Conservation (phyloP, 2,888 invertebrate genomes). For the Rotaria magnacalcarata region DNA sequence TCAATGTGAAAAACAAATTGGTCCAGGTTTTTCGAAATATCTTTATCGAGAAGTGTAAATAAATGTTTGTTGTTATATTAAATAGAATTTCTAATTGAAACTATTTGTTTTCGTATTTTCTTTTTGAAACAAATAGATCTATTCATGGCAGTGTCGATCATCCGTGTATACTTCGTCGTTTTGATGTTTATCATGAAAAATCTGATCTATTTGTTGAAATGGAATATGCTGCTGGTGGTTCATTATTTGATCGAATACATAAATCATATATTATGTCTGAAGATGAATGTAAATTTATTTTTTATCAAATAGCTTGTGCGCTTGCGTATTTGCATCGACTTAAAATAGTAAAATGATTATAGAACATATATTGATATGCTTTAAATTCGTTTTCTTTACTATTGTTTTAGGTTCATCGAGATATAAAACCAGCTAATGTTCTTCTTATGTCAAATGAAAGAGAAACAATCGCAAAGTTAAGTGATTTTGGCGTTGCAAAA, state of each 20-base stretch:
- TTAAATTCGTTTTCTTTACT: neutral
- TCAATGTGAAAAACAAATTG: slow-evolving; percentile 36
- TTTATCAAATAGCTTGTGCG: slow-evolving; percentile 32
- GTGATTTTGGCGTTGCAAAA: slow-evolving; percentile 28
- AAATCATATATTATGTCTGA: neutral
- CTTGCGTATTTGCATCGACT: slow-evolving; percentile 7
- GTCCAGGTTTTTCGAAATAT: slow-evolving; percentile 21
- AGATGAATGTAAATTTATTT: slow-evolving; percentile 30
- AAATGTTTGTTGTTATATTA: neutral
- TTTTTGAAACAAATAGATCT: neutral
- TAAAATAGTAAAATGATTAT: slow-evolving; percentile 1
- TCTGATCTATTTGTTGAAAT: slow-evolving; percentile 8
- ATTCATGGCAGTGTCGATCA: slow-evolving; percentile 31
- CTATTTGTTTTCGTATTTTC: too few relatives aligned
- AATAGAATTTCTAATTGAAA: neutral
- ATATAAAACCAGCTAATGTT: slow-evolving; percentile 21
- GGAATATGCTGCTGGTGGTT: slow-evolving; percentile 26
- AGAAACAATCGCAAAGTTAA: slow-evolving; percentile 28
- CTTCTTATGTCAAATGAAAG: slow-evolving; percentile 14
- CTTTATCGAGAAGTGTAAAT: slow-evolving; percentile 27
- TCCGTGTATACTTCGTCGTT: slow-evolving; percentile 24
- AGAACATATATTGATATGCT: neutral
- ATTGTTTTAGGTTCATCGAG: neutral
- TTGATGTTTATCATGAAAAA: slow-evolving; percentile 21
- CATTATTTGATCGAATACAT: slow-evolving; percentile 28